These are phyloP conservation scores for Lathronympha strigana DNA, from an alignment of 2,888 invertebrate genomes.

Conservation along the genomic window DNA sequence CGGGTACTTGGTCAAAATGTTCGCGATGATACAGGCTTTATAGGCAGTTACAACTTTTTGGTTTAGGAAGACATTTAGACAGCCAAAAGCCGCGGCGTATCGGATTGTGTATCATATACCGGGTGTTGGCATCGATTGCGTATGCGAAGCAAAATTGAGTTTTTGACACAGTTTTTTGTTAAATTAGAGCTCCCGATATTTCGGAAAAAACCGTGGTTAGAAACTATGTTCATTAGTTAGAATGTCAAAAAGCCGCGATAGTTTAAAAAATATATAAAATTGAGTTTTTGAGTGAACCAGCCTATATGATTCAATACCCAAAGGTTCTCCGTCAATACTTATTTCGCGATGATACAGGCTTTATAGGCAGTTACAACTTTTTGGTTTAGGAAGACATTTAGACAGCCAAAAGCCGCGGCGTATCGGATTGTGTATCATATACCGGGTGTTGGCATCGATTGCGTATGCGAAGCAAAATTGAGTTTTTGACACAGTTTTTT, in stretches of 20 bases:
- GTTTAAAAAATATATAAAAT: too few relatives aligned
- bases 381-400: background rate
- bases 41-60: constrained; percentile 2
- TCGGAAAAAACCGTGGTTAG: too few relatives aligned
- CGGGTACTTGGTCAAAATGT: constrained; percentile 37
- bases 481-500: background rate
- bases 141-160: background rate
- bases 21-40: background rate
- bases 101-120: constrained; percentile 27
- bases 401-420: constrained; percentile 30
- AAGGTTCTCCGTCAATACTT: too few relatives aligned
- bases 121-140: background rate
- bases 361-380: background rate
- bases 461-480: background rate
- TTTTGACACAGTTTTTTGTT: background rate
- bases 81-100: constrained; percentile 34
- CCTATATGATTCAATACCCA: too few relatives aligned
- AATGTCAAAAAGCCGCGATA: too few relatives aligned
- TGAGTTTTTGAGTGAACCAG: too few relatives aligned
- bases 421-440: constrained; percentile 34
- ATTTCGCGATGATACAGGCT: too few relatives aligned
- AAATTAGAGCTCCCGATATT: too few relatives aligned
- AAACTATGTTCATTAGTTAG: too few relatives aligned
- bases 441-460: background rate
- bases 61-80: background rate